A percentile compares a stretch with the other conserved stretches of the same genome.
phyloP scores from a whole-genome alignment of 2,888 invertebrate species.

The Apotomis turbidana region DNA sequence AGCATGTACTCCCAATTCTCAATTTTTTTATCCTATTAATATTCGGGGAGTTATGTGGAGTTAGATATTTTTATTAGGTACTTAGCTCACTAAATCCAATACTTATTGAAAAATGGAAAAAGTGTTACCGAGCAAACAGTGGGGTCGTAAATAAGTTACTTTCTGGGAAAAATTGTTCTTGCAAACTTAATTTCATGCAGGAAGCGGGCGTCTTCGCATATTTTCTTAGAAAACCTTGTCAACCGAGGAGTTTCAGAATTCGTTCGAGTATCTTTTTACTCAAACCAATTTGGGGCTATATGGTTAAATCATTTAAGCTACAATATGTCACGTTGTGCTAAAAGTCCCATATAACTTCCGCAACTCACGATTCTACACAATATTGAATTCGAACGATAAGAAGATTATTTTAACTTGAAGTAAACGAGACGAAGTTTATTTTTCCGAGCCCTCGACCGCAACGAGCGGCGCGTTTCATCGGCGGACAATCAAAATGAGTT shows the following conservation, averaged over 20 bases:
- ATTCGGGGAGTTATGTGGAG: background rate
- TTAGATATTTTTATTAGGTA: constrained; percentile 1
- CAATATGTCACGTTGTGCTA: constrained; percentile 10
- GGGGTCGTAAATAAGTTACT: constrained; percentile 64
- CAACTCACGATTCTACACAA: background rate
- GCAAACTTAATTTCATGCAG: constrained; percentile 65
- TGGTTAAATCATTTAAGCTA: constrained; percentile 25
- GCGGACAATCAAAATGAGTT: constrained; percentile 67
- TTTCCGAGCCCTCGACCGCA: constrained; percentile 56
- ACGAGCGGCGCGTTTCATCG: constrained; percentile 56
- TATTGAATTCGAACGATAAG: constrained; percentile 17
- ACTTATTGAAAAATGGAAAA: constrained; percentile 30
- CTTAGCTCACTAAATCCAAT: constrained; percentile 20
- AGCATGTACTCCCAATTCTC: background rate
- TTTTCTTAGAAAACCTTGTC: constrained; percentile 46
- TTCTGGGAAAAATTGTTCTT: constrained; percentile 65
- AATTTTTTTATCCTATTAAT: background rate
- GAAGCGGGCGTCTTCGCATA: constrained; percentile 53
- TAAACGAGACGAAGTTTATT: constrained; percentile 29
- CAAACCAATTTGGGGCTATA: constrained; percentile 15
- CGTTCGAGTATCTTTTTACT: constrained; percentile 28
- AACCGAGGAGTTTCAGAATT: constrained; percentile 20
- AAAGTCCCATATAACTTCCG: background rate
- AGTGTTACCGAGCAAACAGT: constrained; percentile 44
- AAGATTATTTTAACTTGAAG: constrained; percentile 27